Base-by-base conservation (phyloP, 2,113 vertebrate species). In the Willisornis vidua region DNA sequence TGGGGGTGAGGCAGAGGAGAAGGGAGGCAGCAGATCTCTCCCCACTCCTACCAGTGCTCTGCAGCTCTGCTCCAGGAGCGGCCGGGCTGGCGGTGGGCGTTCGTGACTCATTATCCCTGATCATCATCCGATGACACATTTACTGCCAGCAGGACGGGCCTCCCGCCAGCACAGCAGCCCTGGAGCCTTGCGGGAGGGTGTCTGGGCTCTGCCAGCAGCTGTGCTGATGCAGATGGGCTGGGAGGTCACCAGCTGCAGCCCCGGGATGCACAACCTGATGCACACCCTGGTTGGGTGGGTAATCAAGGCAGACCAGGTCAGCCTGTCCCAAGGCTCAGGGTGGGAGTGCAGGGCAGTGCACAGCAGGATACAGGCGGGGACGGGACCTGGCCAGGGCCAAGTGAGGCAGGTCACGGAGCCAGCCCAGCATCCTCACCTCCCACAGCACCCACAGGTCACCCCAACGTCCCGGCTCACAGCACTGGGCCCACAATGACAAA, bases 61-160 rank as follows among this genome's bases (percentile, higher is more conserved):
- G 74, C 85, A 82, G 73, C 65, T 66, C 71, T 8, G 63, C 7
- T 24, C 79, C 68, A 51, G 85, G 66, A 1, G 48, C 0, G 0
- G 63, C 76, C 20, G 58, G 13, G 33, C 57, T 78, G 79, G 28
- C 57, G 0, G 62, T 73, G 79, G 87, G 90, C 0, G 23, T 92
- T 78, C 3, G 26, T 82, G 95, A 89, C 70, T 96, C 95, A 58
- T 73, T 75, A 75, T 90, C 82, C 75, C 85, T 18, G 48, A 43
- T 91, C 61, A 10, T 82, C 72, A 48, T 28, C 81, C 14, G 11
- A 49, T 87, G 90, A 85, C 85, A 92, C 78, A 62, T 67, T 81
- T 39, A n/a, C 45, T 79, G 80, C 70, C 85, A 58, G 87, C 91
- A 77, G 87, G 25, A 66, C 0, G 19, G 90, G 93, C 80, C 45